Percentiles rank a stretch among this genome's conserved stretches.
These are phyloP conservation scores for Xyrauchen texanus DNA, from an alignment of 2,113 vertebrate species.

Conservation along the genomic window DNA sequence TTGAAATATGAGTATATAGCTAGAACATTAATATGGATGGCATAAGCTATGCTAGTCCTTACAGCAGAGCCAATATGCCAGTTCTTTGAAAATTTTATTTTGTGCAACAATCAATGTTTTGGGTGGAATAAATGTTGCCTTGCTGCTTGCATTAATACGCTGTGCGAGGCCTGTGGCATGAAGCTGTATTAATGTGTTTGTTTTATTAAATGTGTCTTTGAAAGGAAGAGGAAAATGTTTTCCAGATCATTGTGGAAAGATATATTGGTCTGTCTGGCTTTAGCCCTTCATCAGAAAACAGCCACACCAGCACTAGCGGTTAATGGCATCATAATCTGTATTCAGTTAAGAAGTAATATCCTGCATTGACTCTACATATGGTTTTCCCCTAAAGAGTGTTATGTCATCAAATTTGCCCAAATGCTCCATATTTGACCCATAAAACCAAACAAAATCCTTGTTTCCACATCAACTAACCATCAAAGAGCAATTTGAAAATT, in stretches of 20 bases:
- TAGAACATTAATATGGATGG: too few relatives aligned
- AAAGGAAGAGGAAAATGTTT: not conserved
- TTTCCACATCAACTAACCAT: constrained; percentile 31
- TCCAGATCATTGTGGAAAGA: constrained; percentile 16
- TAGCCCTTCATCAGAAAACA: constrained; percentile 20
- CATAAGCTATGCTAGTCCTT: too few relatives aligned
- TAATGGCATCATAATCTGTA: constrained; percentile 27
- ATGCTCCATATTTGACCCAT: constrained; percentile 25
- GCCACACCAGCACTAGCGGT: constrained; percentile 12
- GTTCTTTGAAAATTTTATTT: not conserved
- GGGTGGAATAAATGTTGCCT: constrained; percentile 5
- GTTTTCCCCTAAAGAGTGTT: constrained; percentile 22
- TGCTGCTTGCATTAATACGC: constrained; percentile 19
- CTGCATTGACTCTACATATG: constrained; percentile 24
- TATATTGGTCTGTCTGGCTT: constrained; percentile 7
- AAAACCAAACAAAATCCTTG: constrained; percentile 11
- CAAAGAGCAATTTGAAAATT: not conserved
- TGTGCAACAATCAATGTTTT: constrained; percentile 1
- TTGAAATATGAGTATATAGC: too few relatives aligned
- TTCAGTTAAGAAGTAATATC: constrained; percentile 23
- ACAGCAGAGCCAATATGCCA: not conserved
- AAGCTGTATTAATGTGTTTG: constrained; percentile 31
- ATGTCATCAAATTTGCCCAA: constrained; percentile 16
- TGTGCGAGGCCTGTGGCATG: not conserved
- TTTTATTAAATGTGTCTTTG: constrained; percentile 36